Evolutionary conservation across 1,140 invertebrate species (phyloP), one percentile per base, ranked within the genome.

Genomic region (Phenacoccus solenopsis): DNA sequence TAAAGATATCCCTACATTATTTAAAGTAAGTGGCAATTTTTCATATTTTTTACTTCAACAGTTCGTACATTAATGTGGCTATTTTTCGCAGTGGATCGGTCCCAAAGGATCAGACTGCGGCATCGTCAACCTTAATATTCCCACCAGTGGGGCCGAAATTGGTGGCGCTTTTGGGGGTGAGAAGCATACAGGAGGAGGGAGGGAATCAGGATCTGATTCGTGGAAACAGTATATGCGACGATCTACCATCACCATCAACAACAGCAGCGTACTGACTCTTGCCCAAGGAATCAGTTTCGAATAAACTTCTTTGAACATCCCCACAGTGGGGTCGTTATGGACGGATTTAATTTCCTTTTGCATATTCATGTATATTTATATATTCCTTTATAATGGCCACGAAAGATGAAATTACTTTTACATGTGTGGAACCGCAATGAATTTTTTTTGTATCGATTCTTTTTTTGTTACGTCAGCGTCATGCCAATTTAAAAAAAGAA

Each of bases 141-240:
- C 96, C 0, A 99, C 97, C 3, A 97, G 90, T 78, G 97, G 97
- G 69, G 97, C 97, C 13, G 97, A 99, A 81, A 98, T 99, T 74
- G 97, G 97, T 25, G 97, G 97, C 32, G 97, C 97, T 2, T 99
- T 99, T 82, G 97, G 96, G 73, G 93, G 93, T 9, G 91, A 96
- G 80, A 96, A 96, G 80, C 88, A 93, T 64, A 98, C 96, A 1
- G 97, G 97, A 24, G 95, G 96, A 64, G 96, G 96, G 13, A 84
- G 97, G 16, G 97, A 98, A 82, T 96, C 93, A 74, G 97, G 97
- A 28, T 96, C 94, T 30, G 97, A 99, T 84, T 86, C 95, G 3
- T 99, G 97, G 97, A 99, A 98, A 80, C 89, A 93, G 78, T 98
- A 98, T 81, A 97, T 98, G 90, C 83, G 95, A 72, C 84, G 95